Evolutionary conservation across 1,140 invertebrate genomes (phyloP), one percentile per base, ranked within the genome.

Genomic region (Acromyrmex heyeri): DNA sequence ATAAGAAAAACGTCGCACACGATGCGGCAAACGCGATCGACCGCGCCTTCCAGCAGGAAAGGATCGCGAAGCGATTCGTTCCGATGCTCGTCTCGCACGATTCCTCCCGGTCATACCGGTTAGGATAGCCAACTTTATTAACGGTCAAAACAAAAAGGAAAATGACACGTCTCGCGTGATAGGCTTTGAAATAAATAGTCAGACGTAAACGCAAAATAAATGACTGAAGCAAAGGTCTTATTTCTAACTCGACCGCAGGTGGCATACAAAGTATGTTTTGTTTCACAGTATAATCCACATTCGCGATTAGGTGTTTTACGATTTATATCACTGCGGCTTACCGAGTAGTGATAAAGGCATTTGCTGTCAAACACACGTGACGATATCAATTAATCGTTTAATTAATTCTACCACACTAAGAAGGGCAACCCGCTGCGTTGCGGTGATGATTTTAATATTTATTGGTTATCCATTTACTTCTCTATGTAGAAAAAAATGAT

Each of bases 1-100:
- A 86, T 86, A 86, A 86, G 83, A 61, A 75, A 21, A 64, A 50
- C 57, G 24, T 77, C 73, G 81, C 76, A 82, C 65, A 50, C 65
- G 77, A 81, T 69, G 62, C 27, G 27, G 27, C 57, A 24, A 34
- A 3, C 64, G 77, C 77, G 48, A 67, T 3, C 77, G 77, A 27
- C 34, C 67, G 55, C 67, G 38, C 79, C 67, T 73, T 30, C 38
- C 38, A 30, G 18, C 55, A 24, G 53, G 18, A 61, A 73, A 73
- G n/a, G 14, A 82, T 59, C 65, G 50, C 77, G 77, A 18, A 48
- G 21, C 34, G 55, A 82, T 82, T 48, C 67, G 12, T 21, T 73
- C 18, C 67, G 55, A 73, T 34, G 24, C 67, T 48, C 34, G 67
- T 48, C 34, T 55, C 67, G 50, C 50, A 44, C 21, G 67, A 73